Conservation (phyloP, 2,113 vertebrate genomes). For the Forbesichthys papilliferus region DNA sequence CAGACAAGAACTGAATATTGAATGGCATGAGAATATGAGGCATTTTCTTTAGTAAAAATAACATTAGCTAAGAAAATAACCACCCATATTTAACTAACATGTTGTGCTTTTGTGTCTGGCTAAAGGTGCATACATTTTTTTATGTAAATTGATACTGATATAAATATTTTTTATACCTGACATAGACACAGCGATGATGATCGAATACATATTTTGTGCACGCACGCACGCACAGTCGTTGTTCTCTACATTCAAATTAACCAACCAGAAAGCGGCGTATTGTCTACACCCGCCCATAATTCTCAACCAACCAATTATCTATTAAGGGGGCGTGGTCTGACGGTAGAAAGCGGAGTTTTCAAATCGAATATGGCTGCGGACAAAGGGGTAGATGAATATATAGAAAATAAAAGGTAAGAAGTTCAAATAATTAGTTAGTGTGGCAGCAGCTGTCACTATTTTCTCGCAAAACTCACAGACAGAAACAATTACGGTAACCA, state of each 20-base stretch:
- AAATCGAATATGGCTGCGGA: conserved; percentile 78
- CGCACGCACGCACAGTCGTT: not conserved
- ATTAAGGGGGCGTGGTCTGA: conserved; percentile 58
- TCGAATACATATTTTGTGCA: too few species aligned
- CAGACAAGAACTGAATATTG: too few species aligned
- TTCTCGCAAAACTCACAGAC: not conserved
- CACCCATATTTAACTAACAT: too few species aligned
- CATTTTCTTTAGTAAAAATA: too few species aligned
- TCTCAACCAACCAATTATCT: conserved; percentile 20
- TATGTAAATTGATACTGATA: too few species aligned
- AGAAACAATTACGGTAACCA: not conserved
- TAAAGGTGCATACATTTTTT: too few species aligned
- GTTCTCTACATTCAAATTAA: conserved; percentile 63
- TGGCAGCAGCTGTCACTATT: conserved; percentile 13
- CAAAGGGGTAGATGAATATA: conserved; percentile 67
- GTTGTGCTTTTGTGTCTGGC: too few species aligned
- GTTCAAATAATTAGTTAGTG: not conserved
- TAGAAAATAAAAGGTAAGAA: conserved; percentile 67
- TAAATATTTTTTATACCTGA: too few species aligned
- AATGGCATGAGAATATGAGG: too few species aligned
- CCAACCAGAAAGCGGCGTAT: conserved; percentile 57
- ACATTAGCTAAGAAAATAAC: too few species aligned
- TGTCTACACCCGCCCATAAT: not conserved
- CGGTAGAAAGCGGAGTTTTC: conserved; percentile 70
- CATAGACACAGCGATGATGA: too few species aligned